These are phyloP conservation scores for Rugalucina vietnamica DNA, from an alignment of 2,888 invertebrate genomes.

Conservation along the genomic window DNA sequence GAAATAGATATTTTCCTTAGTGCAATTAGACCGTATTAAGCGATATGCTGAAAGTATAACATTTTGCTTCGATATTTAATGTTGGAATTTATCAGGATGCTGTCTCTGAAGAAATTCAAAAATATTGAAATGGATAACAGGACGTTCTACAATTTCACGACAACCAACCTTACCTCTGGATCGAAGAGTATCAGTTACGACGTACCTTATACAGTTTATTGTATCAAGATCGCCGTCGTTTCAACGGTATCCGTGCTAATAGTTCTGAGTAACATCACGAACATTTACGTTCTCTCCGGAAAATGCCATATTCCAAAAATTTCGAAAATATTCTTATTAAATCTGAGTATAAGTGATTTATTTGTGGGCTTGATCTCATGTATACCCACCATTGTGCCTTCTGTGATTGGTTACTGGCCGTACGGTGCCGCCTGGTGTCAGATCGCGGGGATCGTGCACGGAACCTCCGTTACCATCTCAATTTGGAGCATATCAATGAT, in stretches of 20 bases:
- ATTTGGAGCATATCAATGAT: constrained; percentile 68
- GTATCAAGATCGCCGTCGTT: constrained; percentile 19
- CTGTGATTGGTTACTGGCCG: constrained; percentile 60
- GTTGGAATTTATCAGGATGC: too few species aligned
- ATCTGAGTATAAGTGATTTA: constrained; percentile 64
- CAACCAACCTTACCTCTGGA: too few species aligned
- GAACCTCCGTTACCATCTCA: constrained; percentile 65
- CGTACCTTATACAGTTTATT: not conserved
- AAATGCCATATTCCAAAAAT: constrained; percentile 63
- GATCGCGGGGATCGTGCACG: constrained; percentile 64
- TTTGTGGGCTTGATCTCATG: constrained; percentile 65
- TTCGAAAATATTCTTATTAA: constrained; percentile 62
- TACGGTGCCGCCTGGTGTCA: constrained; percentile 68
- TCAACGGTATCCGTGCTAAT: constrained; percentile 36
- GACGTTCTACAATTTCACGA: too few species aligned
- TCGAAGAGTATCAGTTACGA: too few species aligned
- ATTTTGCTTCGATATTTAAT: too few species aligned
- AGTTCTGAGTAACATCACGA: constrained; percentile 42
- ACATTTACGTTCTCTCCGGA: constrained; percentile 52
- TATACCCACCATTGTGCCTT: constrained; percentile 57
- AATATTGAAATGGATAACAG: too few species aligned
- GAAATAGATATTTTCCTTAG: too few species aligned
- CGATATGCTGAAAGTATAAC: too few species aligned
- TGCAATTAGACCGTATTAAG: too few species aligned
- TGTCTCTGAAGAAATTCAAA: too few species aligned